Base-by-base conservation (phyloP, 1,140 invertebrate species). In the Solen grandis region DNA sequence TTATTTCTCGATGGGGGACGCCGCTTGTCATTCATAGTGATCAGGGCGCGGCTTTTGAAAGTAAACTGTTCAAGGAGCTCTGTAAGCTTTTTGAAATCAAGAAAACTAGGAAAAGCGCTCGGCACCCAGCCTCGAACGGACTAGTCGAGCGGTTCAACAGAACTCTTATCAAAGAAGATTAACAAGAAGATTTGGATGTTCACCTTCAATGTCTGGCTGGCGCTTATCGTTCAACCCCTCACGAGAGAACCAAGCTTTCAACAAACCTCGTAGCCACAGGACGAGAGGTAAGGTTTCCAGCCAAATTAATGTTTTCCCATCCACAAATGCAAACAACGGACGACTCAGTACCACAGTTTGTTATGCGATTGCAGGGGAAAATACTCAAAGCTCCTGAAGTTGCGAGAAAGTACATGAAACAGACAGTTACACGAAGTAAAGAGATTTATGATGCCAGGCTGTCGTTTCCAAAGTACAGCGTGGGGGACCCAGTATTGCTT, bases 1-100 rank as follows among this genome's bases (percentile, higher is more conserved):
- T 88, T 14, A 59, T 93, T n/a, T 87, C 81, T 60, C 72, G 88
- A 10, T 88, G 85, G 69, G 93, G 92, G 14, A 80, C 88, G 1
- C 91, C 92, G 0, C 36, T 85, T 22, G 72, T 86, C 29, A 74
- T 92, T 5, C 80, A 89, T 27, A 72, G 87, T 1, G 90, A 92
- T 78, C 87, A 90, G 72, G 92, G 89, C 31, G 38, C 46, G 14
- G 22, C 85, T 29, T 81, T 84, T 46, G 46, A 77, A 59, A 50
- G 35, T 4, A 22, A 57, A 33, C 4, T 82, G 3, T 60, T 84
- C 16, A 25, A 41, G 29, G 62, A 66, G 35, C 19, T 83, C 5
- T 79, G 80, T 59, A 25, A 63, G 29, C 41, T 70, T n/a, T 35
- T 82, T 1, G 74, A 41, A 13, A 79, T 83, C 22, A 31, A 80